Percentiles rank a stretch among this genome's conserved stretches.
Conservation (phyloP, 2,797 vertebrate species). For the Malacoraja senta region DNA sequence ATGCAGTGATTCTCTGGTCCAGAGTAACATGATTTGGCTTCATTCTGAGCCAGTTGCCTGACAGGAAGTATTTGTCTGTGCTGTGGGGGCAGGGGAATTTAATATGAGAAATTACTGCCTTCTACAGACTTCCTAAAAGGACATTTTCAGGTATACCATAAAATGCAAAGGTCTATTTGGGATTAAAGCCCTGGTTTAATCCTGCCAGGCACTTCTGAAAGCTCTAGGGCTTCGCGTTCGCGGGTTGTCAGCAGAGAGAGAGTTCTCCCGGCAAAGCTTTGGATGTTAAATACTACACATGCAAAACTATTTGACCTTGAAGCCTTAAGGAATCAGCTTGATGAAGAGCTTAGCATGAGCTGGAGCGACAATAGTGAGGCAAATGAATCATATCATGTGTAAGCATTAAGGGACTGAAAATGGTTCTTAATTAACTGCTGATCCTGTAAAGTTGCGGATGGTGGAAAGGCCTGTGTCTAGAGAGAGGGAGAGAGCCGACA, state of each 20-base stretch:
- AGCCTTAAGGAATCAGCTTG: slow-evolving; percentile 56
- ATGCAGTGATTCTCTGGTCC: neutral
- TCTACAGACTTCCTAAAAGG: slow-evolving; percentile 41
- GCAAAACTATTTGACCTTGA: slow-evolving; percentile 62
- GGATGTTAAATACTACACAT: slow-evolving; percentile 51
- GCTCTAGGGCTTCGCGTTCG: slow-evolving; percentile 50
- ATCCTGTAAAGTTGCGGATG: slow-evolving; percentile 63
- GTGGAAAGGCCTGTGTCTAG: slow-evolving; percentile 54
- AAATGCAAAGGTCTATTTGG: slow-evolving; percentile 57
- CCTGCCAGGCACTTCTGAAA: slow-evolving; percentile 62
- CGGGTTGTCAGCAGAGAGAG: slow-evolving; percentile 48
- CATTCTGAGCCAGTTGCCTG: neutral
- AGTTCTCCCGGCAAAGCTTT: slow-evolving; percentile 51
- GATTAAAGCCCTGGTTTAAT: slow-evolving; percentile 68
- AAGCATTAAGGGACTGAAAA: slow-evolving; percentile 65
- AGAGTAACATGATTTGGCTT: neutral
- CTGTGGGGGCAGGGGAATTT: neutral
- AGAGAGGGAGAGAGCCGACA: slow-evolving; percentile 52
- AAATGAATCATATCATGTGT: slow-evolving; percentile 75
- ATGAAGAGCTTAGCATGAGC: slow-evolving; percentile 70
- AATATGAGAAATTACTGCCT: neutral
- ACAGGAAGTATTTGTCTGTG: neutral
- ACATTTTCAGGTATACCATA: slow-evolving; percentile 53
- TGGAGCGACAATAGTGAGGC: slow-evolving; percentile 62
- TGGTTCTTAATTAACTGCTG: slow-evolving; percentile 71